These are phyloP conservation scores for Hirundichthys speculiger DNA, from an alignment of 2,113 vertebrate species.

Conservation along the genomic window DNA sequence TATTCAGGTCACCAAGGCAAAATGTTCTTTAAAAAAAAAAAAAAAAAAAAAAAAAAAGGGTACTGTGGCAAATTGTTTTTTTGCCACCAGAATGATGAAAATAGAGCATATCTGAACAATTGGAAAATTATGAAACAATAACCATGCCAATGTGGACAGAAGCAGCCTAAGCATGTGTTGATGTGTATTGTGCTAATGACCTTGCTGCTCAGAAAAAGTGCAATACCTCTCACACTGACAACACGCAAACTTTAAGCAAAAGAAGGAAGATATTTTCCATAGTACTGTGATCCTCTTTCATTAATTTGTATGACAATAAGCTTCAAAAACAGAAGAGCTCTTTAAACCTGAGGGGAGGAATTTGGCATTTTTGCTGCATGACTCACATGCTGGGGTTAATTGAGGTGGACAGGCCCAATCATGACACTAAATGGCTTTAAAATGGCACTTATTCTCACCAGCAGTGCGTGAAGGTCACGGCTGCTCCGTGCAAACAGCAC, in stretches of 20 bases:
- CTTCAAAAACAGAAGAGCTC: slow-evolving; percentile 30
- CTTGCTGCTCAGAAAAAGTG: slow-evolving; percentile 1
- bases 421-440: slow-evolving; percentile 63
- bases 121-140: slow-evolving; percentile 40
- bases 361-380: slow-evolving; percentile 11
- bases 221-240: slow-evolving; percentile 12
- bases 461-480: slow-evolving; percentile 63
- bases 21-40: no score
- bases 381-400: slow-evolving; percentile 47
- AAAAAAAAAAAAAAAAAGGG: no score
- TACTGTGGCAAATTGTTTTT: no score
- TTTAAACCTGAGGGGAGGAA: slow-evolving; percentile 13
- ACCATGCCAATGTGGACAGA: slow-evolving; percentile 9
- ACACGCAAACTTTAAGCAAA: slow-evolving; percentile 9
- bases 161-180: not conserved
- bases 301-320: slow-evolving; percentile 34
- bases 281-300: not conserved
- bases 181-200: not conserved
- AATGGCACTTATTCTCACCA: slow-evolving; percentile 52
- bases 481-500: slow-evolving; percentile 12
- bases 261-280: not conserved
- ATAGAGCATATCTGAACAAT: not conserved
- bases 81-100: no score
- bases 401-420: slow-evolving; percentile 55
- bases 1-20: no score